phyloP scores from a whole-genome alignment of 2,888 invertebrate genomes.

The Eretmocerus hayati region DNA sequence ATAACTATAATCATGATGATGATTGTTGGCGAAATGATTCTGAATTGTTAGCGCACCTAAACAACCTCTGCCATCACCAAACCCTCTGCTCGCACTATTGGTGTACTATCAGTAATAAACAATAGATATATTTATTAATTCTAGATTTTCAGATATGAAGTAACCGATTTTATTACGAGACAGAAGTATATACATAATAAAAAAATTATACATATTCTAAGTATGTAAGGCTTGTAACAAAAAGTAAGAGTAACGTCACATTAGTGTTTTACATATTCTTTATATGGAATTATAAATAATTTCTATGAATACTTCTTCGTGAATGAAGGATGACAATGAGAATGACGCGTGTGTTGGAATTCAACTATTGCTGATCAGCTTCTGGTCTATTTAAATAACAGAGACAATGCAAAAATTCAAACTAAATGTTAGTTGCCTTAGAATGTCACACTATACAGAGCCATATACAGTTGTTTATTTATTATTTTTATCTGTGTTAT shows the following conservation, averaged over 20 bases:
- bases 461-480: too few relatives aligned
- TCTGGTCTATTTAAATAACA: slow-evolving; percentile 23
- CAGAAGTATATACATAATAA: slow-evolving; percentile 43
- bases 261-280: slow-evolving; percentile 48
- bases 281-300: slow-evolving; percentile 39
- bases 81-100: slow-evolving; percentile 46
- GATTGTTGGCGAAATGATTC: slow-evolving; percentile 24
- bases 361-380: slow-evolving; percentile 11
- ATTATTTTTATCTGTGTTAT: slow-evolving; percentile 2
- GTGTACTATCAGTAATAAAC: slow-evolving; percentile 46
- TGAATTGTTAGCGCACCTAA: slow-evolving; percentile 38
- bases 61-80: slow-evolving; percentile 39
- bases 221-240: slow-evolving; percentile 47
- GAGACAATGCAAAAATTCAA: not conserved
- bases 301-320: slow-evolving; percentile 43
- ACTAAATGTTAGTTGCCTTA: slow-evolving; percentile 44
- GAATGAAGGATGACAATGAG: slow-evolving; percentile 19
- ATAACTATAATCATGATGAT: slow-evolving; percentile 15
- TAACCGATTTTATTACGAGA: slow-evolving; percentile 46
- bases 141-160: slow-evolving; percentile 42
- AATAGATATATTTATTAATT: slow-evolving; percentile 46
- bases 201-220: slow-evolving; percentile 46
- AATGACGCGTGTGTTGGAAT: slow-evolving; percentile 13
- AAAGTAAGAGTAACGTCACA: slow-evolving; percentile 46
- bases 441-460: slow-evolving; percentile 18